Evolutionary conservation across 2,113 vertebrate genomes (phyloP), one percentile per base, ranked within the genome.

Genomic region (Xyrauchen texanus): DNA sequence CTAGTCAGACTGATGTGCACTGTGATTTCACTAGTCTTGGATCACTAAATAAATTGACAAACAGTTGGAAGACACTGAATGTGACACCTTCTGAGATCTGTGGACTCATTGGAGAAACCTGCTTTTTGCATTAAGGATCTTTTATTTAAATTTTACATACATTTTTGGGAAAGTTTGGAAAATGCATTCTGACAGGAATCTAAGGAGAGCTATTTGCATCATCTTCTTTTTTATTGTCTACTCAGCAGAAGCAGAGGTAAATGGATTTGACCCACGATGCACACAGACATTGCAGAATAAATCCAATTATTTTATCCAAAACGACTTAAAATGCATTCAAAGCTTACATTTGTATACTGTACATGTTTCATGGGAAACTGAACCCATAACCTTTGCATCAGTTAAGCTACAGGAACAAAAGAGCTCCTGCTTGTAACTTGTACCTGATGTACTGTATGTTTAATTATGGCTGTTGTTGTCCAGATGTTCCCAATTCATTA

Each of bases 171-270:
- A n/a, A 52, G 3, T 7, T 57, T 61, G 67, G 70, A 69, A 69
- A 51, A 81, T 75, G 62, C 66, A 51, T 75, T 80, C 55, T 61
- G 34, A 52, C 11, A 15, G 46, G 42, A 79, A 15, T 61, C 47
- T 45, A 6, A 74, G 52, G 68, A 77, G 1, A 34, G 21, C 49
- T 57, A 12, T 51, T 57, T 67, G 64, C 9, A 5, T 13, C 4
- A 5, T 77, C 11, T 63, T 83, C 52, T 9, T 80, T 60, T 45
- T 52, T 5, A 9, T 74, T 13, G 13, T 84, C 16, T 11, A 51
- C 15, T 66, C 79, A n/a, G 63, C 79, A 68, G 58, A 63, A 13
- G 58, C 51, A 74, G 65, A 78, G 9, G 82, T 84, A 64, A 84
- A 75, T 78, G 55, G 16, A 76, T 68, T 3, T 15, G n/a, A 69